Evolutionary conservation across 2,797 vertebrate species (phyloP), one percentile per base, ranked within the genome.

Genomic region (Dendrocincla tyrannina): DNA sequence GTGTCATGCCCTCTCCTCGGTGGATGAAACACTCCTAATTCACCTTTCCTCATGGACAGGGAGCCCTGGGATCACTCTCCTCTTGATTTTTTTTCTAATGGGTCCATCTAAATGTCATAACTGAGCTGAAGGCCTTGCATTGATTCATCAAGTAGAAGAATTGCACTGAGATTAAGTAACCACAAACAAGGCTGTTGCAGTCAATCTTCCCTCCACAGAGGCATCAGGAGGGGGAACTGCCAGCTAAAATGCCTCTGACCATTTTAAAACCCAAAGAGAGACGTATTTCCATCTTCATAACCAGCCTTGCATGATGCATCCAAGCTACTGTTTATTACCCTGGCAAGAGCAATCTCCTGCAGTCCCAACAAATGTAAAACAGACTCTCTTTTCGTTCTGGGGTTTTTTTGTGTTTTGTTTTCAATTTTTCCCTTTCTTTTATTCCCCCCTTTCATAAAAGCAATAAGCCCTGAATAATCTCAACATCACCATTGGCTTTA

Each of bases 401-500:
- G 44, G 17, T 16, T 25, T 19, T 4, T 13, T 15, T 41, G 41
- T 44, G 44, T 44, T 20, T 44, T 13, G 47, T n/a, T 33, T 53
- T 9, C 18, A 15, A 7, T 49, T 69, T 81, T 28, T 5, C 4
- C 6, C 10, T 74, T 47, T 11, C 4, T 39, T 62, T 49, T 35
- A 35, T 30, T 32, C 3, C 2, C 13, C 14, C 12, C 44, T 76
- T 83, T 89, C 60, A 78, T 88, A 93, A 91, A 91, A 89, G 90
- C 67, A 91, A 82, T 94, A 91, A 95, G 56, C 49, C 8, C 78
- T 89, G 95, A 94, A 91, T 91, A 93, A 95, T 91, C 81, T 96
- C 88, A 93, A 50, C 83, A 94, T 93, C 88, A 86, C 88, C 76
- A 84, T 35, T 93, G 94, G 62, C 69, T 96, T 96, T 96, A 94